Evolutionary conservation across 1,140 invertebrate genomes (phyloP).

Genomic region (Magallana ariakensis): DNA sequence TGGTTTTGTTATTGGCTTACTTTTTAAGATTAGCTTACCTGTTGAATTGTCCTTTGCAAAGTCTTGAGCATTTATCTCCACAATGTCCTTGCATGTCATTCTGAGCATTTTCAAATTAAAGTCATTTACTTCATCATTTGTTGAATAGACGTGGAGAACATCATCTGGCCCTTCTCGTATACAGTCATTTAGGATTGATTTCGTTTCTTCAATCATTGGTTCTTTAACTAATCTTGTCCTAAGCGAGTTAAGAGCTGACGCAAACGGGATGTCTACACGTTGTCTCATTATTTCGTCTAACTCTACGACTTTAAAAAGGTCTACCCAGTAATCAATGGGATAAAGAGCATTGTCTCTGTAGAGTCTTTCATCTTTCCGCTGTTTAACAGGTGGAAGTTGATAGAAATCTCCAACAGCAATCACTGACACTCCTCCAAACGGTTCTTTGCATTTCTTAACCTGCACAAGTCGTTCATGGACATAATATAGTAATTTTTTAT

Average conservation of each 20-base stretch:
- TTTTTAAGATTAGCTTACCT: constrained; percentile 17
- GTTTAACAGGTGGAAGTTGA: constrained; percentile 36
- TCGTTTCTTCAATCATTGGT: neutral
- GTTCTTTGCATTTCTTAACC: neutral
- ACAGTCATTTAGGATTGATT: neutral
- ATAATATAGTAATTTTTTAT: constrained; percentile 2
- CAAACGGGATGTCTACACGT: constrained; percentile 8
- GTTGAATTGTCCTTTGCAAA: constrained; percentile 17
- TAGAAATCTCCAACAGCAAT: constrained; percentile 32
- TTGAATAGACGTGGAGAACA: constrained; percentile 2
- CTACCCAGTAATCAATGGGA: constrained; percentile 1
- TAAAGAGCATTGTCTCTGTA: neutral
- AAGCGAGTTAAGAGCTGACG: neutral
- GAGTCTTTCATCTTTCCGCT: neutral
- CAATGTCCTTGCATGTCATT: neutral
- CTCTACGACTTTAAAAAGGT: neutral
- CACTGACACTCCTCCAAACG: constrained; percentile 21
- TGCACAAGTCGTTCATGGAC: neutral
- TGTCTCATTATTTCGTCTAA: constrained; percentile 35
- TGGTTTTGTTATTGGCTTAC: neutral
- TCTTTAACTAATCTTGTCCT: neutral
- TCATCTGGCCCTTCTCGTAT: neutral
- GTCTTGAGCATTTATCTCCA: constrained; percentile 21
- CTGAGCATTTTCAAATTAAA: constrained; percentile 4
- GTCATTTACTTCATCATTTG: constrained; percentile 3